Evolutionary conservation across 2,888 invertebrate genomes (phyloP), one percentile per base, ranked within the genome.

Genomic region (Gonocerus acuteangulatus): DNA sequence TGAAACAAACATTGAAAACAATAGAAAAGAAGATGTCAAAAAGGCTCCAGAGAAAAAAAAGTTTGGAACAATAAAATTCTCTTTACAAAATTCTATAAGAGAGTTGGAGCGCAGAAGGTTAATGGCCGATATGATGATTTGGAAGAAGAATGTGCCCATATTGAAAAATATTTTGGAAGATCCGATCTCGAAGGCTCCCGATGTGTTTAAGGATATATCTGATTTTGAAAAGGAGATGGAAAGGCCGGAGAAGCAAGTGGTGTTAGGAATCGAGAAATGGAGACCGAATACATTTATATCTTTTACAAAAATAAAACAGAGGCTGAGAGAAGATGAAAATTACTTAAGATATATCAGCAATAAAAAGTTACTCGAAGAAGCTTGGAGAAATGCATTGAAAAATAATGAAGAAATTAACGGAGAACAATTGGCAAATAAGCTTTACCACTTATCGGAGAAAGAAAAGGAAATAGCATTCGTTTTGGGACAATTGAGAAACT

Each of bases 381-480:
- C 83, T 49, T 82, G 82, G 82, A 76, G 79, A 48, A 73, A 75
- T 65, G 73, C 81, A 22, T 70, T 78, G 42, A 73, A 73, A 16
- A 77, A 79, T 69, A 79, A 82, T 71, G 80, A 81, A 69, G 71
- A 71, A 9, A 75, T 76, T 65, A 72, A 79, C 22, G 79, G 82
- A 65, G 73, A 73, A 45, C 74, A 76, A 11, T 73, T 84, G 11
- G 77, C 79, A 0, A 76, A 76, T 60, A 81, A 80, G 68, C 76
- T 83, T 2, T 72, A 83, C 71, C 80, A 80, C 68, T 77, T 84
- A 62, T 82, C 83, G 0, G 76, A 78, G 47, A 83, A 81, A 71
- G 85, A 85, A 69, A 84, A 83, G 70, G 81, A 81, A 72, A 80
- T 85, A n/a, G n/a, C n/a, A n/a, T n/a, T n/a, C n/a, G n/a, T n/a